Base-by-base conservation (phyloP, 92 coral and sea anemone genomes). In the Zoanthus solanderi region DNA sequence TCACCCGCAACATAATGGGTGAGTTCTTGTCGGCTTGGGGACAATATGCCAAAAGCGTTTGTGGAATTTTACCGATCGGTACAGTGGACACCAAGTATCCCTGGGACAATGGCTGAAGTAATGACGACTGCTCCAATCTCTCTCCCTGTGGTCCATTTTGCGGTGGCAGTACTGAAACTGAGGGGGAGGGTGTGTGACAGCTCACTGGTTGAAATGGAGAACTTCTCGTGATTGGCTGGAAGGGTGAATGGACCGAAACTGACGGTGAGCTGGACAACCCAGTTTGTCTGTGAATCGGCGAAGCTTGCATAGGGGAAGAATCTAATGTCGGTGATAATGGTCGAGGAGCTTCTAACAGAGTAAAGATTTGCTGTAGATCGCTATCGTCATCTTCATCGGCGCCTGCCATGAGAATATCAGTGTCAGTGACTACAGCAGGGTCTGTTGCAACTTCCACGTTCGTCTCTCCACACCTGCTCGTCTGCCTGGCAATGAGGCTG, bases 151-250 rank as follows among this genome's bases (percentile, higher is more conserved):
- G 68, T 11, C 88, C 91, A 81, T 75, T 65, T 60, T 85, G 86
- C 14, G 86, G 75, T 6, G 98, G 84, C 8, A 71, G 66, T 68
- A 86, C 88, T 72, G 87, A 84, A 87, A 81, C 71, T 18, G 95
- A 91, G 32, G 98, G 96, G 37, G 98, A 93, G 50, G 96, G 91
- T 1, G 92, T 91, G 14, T 91, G 83, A 57, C 79, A 85, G 73
- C 87, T 90, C 29, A 93, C 91, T 4, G 98, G 98, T 87, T 95
- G 96, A 77, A 95, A 95, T 31, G 98, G 98, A 2, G 96, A 93
- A 5, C 89, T 82, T 79, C 98, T 93, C n/a, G 93, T 90, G 48
- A 95, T 95, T 66, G 98, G 96, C 87, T 95, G 98, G 67, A 95
- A 95, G 8, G 96, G 98, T 13, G 98, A 95, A 7, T 93, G 87